Evolutionary conservation across 2,888 invertebrate species (phyloP).

Genomic region (Arrhopalites spinosus): DNA sequence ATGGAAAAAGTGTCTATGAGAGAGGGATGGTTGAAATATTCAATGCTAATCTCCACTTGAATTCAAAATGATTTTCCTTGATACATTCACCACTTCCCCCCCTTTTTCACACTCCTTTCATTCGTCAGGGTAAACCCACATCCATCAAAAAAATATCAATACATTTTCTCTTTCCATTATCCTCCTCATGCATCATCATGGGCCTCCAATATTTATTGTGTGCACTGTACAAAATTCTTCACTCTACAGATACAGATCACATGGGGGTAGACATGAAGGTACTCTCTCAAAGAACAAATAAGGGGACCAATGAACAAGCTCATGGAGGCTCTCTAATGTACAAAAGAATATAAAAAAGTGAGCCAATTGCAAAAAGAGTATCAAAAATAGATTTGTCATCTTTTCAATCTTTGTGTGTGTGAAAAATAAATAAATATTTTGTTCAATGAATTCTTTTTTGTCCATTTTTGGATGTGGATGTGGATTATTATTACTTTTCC

Average conservation of each 20-base stretch:
- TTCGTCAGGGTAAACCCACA: constrained; percentile 4
- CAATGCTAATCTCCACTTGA: constrained; percentile 21
- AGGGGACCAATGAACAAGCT: neutral
- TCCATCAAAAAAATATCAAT: constrained; percentile 38
- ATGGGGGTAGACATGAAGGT: neutral
- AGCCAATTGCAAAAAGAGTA: constrained; percentile 22
- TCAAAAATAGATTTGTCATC: constrained; percentile 40
- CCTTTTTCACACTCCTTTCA: constrained; percentile 2
- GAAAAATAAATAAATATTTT: neutral
- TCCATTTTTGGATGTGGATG: neutral
- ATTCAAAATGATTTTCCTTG: constrained; percentile 19
- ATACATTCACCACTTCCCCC: neutral
- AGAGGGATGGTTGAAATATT: neutral
- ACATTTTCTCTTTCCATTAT: constrained; percentile 17
- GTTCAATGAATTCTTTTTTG: neutral
- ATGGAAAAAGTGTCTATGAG: neutral
- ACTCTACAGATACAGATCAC: neutral
- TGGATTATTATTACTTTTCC: too few relatives aligned
- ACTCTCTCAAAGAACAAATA: neutral
- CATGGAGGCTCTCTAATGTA: too few relatives aligned
- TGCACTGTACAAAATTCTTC: neutral
- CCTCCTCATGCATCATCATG: neutral
- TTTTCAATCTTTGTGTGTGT: neutral
- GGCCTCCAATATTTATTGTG: neutral
- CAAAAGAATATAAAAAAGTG: neutral